Evolutionary conservation across 2,888 invertebrate species (phyloP).

Genomic region (Pseudanteris insignis): DNA sequence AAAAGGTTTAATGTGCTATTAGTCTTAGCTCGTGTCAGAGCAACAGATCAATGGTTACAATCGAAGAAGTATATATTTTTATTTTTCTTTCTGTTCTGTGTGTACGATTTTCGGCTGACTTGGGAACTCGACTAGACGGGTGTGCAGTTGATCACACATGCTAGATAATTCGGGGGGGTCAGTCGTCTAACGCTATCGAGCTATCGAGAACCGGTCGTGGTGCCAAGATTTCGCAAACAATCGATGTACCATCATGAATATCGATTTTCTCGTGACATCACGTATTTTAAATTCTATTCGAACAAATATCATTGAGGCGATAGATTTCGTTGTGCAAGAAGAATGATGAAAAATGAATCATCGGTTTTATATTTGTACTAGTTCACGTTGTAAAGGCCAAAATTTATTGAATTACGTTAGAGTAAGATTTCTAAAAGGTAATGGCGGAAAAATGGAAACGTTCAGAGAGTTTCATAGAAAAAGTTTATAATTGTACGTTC

Average conservation of each 20-base stretch:
- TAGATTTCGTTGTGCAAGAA: slow-evolving; percentile 45
- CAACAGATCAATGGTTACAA: too few species aligned
- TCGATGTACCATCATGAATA: too few species aligned
- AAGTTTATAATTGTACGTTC: slow-evolving; percentile 20
- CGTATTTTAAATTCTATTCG: too few species aligned
- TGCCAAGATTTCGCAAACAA: slow-evolving; percentile 48
- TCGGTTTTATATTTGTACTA: slow-evolving; percentile 45
- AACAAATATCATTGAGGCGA: too few species aligned
- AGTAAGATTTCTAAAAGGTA: slow-evolving; percentile 25
- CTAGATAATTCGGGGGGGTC: slow-evolving; percentile 61
- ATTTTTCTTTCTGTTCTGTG: slow-evolving; percentile 1
- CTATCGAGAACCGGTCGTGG: slow-evolving; percentile 59
- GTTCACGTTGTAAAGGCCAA: slow-evolving; percentile 33
- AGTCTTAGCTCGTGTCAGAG: slow-evolving; percentile 23
- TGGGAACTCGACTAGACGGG: slow-evolving; percentile 50
- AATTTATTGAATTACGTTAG: slow-evolving; percentile 26
- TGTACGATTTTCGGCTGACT: slow-evolving; percentile 45
- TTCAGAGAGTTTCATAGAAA: slow-evolving; percentile 24
- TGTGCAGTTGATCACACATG: slow-evolving; percentile 48
- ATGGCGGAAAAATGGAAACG: slow-evolving; percentile 7
- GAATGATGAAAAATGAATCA: slow-evolving; percentile 34
- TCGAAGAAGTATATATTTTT: slow-evolving; percentile 40
- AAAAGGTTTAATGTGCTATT: slow-evolving; percentile 18
- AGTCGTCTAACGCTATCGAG: slow-evolving; percentile 63
- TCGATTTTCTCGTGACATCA: too few species aligned